These are phyloP conservation scores for Pteronotus mesoamericanus DNA, from an alignment of 2,797 vertebrate genomes.

Conservation along the genomic window DNA sequence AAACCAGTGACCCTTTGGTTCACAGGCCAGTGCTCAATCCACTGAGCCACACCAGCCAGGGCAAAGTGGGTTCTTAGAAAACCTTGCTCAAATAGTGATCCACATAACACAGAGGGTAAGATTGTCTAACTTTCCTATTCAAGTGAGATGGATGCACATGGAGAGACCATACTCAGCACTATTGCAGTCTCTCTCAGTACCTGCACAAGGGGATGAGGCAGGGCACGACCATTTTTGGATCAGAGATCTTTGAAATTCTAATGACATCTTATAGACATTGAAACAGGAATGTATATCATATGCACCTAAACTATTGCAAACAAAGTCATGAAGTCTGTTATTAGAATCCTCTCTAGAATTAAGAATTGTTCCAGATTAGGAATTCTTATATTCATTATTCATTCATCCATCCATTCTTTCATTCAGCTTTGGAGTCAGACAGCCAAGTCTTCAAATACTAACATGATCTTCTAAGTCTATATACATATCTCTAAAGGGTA, in stretches of 20 bases:
- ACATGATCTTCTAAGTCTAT: neutral
- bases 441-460: neutral
- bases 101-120: neutral
- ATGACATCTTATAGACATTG: neutral
- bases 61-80: neutral
- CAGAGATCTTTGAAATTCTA: neutral
- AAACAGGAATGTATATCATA: neutral
- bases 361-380: neutral
- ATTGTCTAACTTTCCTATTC: neutral
- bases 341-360: neutral
- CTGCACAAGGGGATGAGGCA: too few relatives aligned
- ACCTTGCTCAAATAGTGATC: neutral
- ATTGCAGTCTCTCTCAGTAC: neutral
- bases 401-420: neutral
- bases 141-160: neutral
- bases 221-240: neutral
- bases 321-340: neutral
- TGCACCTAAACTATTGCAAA: neutral
- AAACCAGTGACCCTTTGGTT: too few relatives aligned
- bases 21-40: too few relatives aligned
- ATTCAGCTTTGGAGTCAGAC: neutral
- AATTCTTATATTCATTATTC: neutral
- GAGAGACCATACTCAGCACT: neutral
- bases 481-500: neutral
- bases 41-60: too few relatives aligned